These are phyloP conservation scores for Pseudomugil tenellus DNA, from an alignment of 2,797 vertebrate genomes.

Conservation along the genomic window DNA sequence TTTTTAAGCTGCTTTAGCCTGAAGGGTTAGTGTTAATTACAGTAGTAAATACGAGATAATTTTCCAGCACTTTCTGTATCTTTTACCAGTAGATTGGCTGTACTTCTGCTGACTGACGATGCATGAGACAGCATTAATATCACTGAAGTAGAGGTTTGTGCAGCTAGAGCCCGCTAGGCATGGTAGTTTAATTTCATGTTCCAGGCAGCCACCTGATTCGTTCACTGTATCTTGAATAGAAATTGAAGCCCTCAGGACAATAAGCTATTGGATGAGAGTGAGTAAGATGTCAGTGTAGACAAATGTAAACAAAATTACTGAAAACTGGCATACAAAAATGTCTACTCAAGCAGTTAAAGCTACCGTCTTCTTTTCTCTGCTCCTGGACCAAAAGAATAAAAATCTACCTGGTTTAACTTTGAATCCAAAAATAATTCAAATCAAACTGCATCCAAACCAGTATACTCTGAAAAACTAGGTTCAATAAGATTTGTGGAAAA, in stretches of 20 bases:
- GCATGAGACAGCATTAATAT: constrained; percentile 8
- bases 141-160: constrained; percentile 5
- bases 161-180: constrained; percentile 15
- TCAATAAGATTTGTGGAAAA: too few species aligned
- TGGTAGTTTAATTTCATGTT: constrained; percentile 44
- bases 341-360: neutral
- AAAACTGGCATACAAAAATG: constrained; percentile 1
- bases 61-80: constrained; percentile 18
- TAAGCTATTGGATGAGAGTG: constrained; percentile 39
- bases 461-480: too few species aligned
- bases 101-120: constrained; percentile 23
- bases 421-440: neutral
- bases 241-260: constrained; percentile 38
- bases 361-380: neutral
- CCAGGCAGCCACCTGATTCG: constrained; percentile 42
- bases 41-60: neutral
- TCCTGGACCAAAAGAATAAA: neutral
- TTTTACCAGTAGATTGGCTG: constrained; percentile 4
- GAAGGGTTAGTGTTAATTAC: constrained; percentile 39
- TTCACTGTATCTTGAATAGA: constrained; percentile 46
- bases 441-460: too few species aligned
- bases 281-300: constrained; percentile 28
- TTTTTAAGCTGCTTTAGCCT: constrained; percentile 42
- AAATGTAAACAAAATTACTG: constrained; percentile 41
- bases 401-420: neutral